A percentile compares a stretch with the other conserved stretches of the same genome.
These are phyloP conservation scores for Lagria hirta DNA, from an alignment of 2,888 invertebrate species.

Conservation along the genomic window DNA sequence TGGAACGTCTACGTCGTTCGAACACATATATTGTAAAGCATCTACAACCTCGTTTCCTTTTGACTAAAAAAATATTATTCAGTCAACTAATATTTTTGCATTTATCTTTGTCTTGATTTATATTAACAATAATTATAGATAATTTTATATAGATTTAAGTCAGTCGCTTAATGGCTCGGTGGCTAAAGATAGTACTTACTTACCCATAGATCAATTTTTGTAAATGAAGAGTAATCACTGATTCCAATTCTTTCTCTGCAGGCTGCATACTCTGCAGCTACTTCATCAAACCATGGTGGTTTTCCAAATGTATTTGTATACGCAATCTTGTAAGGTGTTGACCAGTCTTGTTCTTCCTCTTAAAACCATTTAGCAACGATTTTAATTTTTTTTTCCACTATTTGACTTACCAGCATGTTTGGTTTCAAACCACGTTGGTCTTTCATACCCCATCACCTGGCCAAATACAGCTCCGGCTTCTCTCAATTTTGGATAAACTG, in stretches of 20 bases:
- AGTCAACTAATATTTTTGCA: background rate
- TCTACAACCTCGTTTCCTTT: constrained; percentile 86
- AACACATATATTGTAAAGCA: constrained; percentile 88
- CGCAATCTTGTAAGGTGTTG: constrained; percentile 67
- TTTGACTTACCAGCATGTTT: constrained; percentile 41
- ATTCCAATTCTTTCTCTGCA: constrained; percentile 91
- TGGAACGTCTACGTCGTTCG: constrained; percentile 94
- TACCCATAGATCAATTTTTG: constrained; percentile 93
- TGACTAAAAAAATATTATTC: constrained; percentile 60
- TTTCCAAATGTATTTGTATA: constrained; percentile 85
- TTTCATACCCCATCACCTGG: constrained; percentile 97
- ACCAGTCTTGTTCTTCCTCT: constrained; percentile 51
- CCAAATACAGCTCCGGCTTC: constrained; percentile 94
- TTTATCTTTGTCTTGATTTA: too few relatives aligned
- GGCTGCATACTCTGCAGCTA: constrained; percentile 86
- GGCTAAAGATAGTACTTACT: constrained; percentile 33
- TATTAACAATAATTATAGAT: too few relatives aligned
- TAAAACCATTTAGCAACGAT: constrained; percentile 41
- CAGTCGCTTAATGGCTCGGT: too few relatives aligned
- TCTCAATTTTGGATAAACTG: constrained; percentile 87
- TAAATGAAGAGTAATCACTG: constrained; percentile 96
- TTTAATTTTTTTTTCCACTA: constrained; percentile 2
- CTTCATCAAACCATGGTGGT: constrained; percentile 90
- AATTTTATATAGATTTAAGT: too few relatives aligned
- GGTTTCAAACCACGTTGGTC: constrained; percentile 87